Base-by-base conservation (phyloP, 2,888 invertebrate genomes). In the Aspidiotus destructor region DNA sequence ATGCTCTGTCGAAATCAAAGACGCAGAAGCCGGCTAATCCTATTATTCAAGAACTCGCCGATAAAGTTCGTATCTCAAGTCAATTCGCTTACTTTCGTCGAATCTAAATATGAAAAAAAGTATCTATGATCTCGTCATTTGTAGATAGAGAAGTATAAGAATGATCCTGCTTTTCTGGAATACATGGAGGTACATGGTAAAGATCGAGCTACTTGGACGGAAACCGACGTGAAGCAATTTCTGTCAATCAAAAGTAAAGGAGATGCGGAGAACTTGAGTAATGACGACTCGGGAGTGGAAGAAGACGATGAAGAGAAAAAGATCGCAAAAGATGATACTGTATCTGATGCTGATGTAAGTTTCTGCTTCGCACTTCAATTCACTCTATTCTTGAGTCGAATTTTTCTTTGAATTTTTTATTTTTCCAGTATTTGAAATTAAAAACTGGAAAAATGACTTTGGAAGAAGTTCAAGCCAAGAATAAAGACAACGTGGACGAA, bases 101-200 rank as follows among this genome's bases (percentile, higher is more conserved):
- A 28, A 28, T 28, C 28, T 28, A 5, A 28, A 28, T 1, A 5
- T 28, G 5, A 5, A 28, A 28, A 28, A 28, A 28, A 28, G 28
- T 28, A 28, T 28, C 5, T 28, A 28, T 28, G 28, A 28, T 28
- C 28, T 28, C 5, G 28, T 28, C 28, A 28, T 3, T 28, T 28
- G 28, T 28, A 28, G 28, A 28, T 28, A 28, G 28, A 28, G 5
- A 28, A 28, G 28, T 28, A 28, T 28, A 28, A 88, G 80, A 85
- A 90, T 79, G 94, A 96, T 80, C 90, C 92, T 41, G 80, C 89
- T 62, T 96, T 97, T 80, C 81, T 84, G 71, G 94, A 96, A 77
- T 97, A 93, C 76, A 81, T 96, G 77, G 86, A 90, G 77, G 85
- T 86, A n/a, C 92, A 94, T 77, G 81, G 86, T 60, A 84, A 83